Percentiles rank a stretch among this genome's conserved stretches.
Conservation (phyloP, 2,797 vertebrate species). For the Bufotes viridis region DNA sequence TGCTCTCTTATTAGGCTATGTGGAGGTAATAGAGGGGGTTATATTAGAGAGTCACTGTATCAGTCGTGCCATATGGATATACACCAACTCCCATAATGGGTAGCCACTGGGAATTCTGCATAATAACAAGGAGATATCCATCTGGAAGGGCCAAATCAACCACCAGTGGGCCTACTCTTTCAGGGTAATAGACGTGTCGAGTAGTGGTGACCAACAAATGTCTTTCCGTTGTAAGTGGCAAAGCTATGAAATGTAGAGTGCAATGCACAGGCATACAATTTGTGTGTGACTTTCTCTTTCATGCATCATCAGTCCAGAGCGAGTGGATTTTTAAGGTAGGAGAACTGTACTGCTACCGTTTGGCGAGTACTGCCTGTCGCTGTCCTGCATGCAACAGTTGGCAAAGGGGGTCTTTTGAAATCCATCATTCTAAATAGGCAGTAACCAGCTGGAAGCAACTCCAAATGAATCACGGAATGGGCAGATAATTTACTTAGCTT, state of each 20-base stretch:
- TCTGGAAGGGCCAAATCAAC: background rate
- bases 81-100: too few species aligned
- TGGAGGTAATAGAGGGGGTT: too few species aligned
- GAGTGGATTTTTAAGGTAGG: conserved; percentile 62
- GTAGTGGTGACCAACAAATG: background rate
- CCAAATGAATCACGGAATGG: conserved; percentile 43
- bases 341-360: background rate
- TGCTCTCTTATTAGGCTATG: too few species aligned
- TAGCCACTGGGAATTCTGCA: background rate
- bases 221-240: background rate
- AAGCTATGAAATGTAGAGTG: background rate
- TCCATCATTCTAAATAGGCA: conserved; percentile 48
- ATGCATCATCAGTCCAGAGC: conserved; percentile 65
- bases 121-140: background rate
- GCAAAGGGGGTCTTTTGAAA: conserved; percentile 41
- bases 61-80: too few species aligned
- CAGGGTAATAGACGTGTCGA: background rate
- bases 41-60: too few species aligned
- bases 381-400: conserved; percentile 8
- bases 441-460: conserved; percentile 57
- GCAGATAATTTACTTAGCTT: conserved; percentile 64
- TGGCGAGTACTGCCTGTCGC: conserved; percentile 61
- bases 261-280: conserved; percentile 10
- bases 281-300: conserved; percentile 64
- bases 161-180: background rate